Percentiles rank a stretch among this genome's conserved stretches.
Evolutionary conservation across 2,888 invertebrate genomes (phyloP).

Genomic region (Brachypalpus laphriformis): DNA sequence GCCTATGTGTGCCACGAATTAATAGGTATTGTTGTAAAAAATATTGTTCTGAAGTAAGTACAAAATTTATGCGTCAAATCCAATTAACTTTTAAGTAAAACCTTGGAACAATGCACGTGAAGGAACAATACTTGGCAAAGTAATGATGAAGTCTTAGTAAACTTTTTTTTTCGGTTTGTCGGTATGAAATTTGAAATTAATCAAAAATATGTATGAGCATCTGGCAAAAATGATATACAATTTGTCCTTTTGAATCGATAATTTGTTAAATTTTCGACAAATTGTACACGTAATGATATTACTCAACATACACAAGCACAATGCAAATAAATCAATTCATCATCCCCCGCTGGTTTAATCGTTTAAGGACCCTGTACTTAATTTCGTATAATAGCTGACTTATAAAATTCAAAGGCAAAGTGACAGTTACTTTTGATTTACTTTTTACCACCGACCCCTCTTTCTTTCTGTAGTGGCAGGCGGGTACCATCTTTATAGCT

Average conservation of each 20-base stretch:
- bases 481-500: background rate
- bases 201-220: background rate
- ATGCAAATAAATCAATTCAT: background rate
- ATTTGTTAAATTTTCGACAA: background rate
- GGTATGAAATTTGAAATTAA: background rate
- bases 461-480: background rate
- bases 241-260: background rate
- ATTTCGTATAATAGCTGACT: slow-evolving; percentile 6
- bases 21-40: slow-evolving; percentile 16
- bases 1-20: slow-evolving; percentile 34
- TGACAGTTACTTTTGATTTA: slow-evolving; percentile 13
- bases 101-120: background rate
- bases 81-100: slow-evolving; percentile 32
- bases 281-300: background rate
- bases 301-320: background rate
- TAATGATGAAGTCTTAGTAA: background rate
- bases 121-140: slow-evolving; percentile 2
- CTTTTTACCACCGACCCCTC: background rate
- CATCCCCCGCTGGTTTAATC: background rate
- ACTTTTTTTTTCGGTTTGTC: background rate
- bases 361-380: background rate
- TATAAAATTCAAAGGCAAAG: background rate
- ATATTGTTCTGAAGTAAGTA: slow-evolving; percentile 2
- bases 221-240: background rate
- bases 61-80: slow-evolving; percentile 22